phyloP scores from a whole-genome alignment of 2,113 vertebrate species.

The Anguilla japonica region DNA sequence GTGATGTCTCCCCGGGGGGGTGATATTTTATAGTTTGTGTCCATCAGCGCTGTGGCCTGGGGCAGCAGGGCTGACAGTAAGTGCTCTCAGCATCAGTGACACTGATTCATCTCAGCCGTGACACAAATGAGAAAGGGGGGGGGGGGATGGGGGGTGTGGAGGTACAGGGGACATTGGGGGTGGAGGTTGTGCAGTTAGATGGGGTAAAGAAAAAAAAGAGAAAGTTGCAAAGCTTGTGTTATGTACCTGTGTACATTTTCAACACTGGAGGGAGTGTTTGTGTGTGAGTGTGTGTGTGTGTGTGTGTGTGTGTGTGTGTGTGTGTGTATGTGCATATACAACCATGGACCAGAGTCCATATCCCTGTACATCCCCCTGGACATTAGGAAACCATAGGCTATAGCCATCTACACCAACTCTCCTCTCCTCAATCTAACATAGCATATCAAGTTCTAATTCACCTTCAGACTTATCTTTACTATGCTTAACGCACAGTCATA shows the following conservation, averaged over 20 bases:
- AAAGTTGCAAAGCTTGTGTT: not conserved
- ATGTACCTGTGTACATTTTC: not conserved
- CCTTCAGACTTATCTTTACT: not conserved
- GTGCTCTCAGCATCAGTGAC: conserved; percentile 78
- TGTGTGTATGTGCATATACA: not conserved
- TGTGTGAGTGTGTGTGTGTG: not conserved
- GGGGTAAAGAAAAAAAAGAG: not conserved
- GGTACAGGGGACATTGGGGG: conserved; percentile 26
- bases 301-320: not conserved
- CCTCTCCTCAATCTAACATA: not conserved
- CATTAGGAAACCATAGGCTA: not conserved
- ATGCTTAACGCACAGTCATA: not conserved
- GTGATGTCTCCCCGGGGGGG: conserved; percentile 74
- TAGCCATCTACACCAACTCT: not conserved
- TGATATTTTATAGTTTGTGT: conserved; percentile 85
- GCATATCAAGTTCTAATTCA: not conserved
- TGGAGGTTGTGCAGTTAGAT: not conserved
- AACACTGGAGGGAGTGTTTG: not conserved
- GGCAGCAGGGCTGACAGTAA: conserved; percentile 78
- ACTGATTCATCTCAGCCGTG: conserved; percentile 77
- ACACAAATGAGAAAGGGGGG: conserved; percentile 64
- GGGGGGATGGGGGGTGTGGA: not conserved
- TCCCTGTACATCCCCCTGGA: not conserved
- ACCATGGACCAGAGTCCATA: not conserved
- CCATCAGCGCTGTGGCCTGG: conserved; percentile 75